Percentiles rank a stretch among this genome's conserved stretches.
Conservation (phyloP, 2,888 invertebrate genomes). For the Stomorhina lunata region DNA sequence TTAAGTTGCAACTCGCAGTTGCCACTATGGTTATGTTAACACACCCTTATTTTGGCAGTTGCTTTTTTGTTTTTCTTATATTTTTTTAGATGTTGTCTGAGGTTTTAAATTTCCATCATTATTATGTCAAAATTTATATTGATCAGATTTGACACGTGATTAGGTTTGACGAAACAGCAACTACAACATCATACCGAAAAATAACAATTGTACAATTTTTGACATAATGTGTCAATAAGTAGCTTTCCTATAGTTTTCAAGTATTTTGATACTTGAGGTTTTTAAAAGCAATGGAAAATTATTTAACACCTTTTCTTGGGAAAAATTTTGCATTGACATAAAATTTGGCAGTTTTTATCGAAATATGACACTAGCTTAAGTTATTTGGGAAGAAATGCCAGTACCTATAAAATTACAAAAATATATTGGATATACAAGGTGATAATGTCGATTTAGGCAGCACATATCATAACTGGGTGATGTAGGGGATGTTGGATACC, state of each 20-base stretch:
- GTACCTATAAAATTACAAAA: too few species aligned
- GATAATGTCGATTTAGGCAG: too few species aligned
- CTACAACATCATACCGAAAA: neutral
- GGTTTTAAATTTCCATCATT: constrained; percentile 77
- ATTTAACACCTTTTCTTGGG: too few species aligned
- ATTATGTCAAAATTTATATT: constrained; percentile 68
- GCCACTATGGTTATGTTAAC: constrained; percentile 3
- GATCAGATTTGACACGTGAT: constrained; percentile 77
- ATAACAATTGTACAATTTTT: neutral
- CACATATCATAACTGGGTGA: too few species aligned
- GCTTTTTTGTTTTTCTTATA: constrained; percentile 8
- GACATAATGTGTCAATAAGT: constrained; percentile 54
- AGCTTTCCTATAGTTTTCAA: constrained; percentile 9
- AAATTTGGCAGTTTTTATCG: too few species aligned
- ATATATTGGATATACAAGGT: too few species aligned
- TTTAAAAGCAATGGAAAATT: too few species aligned
- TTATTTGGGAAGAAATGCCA: too few species aligned
- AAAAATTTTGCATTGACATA: too few species aligned
- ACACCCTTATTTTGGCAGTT: constrained; percentile 38
- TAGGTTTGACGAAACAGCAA: constrained; percentile 46
- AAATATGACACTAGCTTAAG: too few species aligned
- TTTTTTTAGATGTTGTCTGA: constrained; percentile 45
- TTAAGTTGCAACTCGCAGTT: neutral
- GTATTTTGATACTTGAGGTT: neutral
- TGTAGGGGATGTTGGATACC: too few species aligned